Conservation (phyloP, 2,113 vertebrate species). For the Rhinoptilus africanus region DNA sequence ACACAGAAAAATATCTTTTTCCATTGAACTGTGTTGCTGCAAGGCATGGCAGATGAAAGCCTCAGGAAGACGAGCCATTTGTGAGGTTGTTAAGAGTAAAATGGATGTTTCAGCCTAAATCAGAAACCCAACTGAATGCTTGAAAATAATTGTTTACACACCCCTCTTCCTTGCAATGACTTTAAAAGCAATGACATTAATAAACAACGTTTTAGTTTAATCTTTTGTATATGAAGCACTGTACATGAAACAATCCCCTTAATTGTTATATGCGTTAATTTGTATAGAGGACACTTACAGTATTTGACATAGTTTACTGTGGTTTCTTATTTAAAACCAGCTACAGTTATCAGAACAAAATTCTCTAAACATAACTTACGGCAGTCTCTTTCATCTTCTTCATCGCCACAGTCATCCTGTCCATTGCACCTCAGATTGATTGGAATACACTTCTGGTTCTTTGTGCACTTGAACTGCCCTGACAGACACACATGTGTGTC, state of each 20-base stretch:
- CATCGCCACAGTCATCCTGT: conserved; percentile 94
- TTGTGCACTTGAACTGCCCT: conserved; percentile 95
- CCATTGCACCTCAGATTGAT: conserved; percentile 95
- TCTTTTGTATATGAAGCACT: neutral
- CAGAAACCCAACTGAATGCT: neutral
- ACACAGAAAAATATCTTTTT: neutral
- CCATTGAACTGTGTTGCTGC: neutral
- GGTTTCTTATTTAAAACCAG: neutral
- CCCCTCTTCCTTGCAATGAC: neutral
- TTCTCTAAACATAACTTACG: conserved; percentile 81
- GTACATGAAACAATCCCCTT: neutral
- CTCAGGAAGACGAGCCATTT: neutral
- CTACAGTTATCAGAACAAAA: neutral
- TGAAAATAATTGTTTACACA: conserved; percentile 4
- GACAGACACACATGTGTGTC: conserved; percentile 95
- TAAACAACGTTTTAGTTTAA: neutral
- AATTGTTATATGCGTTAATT: neutral
- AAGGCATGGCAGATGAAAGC: conserved; percentile 25
- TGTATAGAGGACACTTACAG: neutral
- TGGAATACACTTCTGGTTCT: conserved; percentile 94
- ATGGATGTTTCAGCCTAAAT: neutral
- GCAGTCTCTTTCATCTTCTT: conserved; percentile 95
- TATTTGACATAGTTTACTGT: neutral
- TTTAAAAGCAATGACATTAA: neutral
- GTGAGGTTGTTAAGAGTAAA: neutral